Evolutionary conservation across 2,113 vertebrate species (phyloP), one percentile per base, ranked within the genome.

Genomic region (Thamnophis sirtalis): DNA sequence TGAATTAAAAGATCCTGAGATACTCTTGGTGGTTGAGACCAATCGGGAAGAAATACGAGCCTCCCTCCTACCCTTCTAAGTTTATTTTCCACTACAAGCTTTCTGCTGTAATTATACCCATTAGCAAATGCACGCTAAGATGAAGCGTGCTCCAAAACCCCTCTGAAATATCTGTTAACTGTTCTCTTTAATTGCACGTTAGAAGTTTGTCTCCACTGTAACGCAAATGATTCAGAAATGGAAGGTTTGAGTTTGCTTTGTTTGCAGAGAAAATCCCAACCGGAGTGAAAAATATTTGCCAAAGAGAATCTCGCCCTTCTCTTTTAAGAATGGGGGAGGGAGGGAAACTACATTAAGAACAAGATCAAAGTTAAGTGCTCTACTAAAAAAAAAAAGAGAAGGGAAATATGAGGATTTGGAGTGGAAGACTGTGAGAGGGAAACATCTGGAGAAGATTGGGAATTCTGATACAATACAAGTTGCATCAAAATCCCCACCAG

Each of bases 371-470:
- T 53, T 53, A 8, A 51, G 33, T 38, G 28, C 91, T 89, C 3
- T 28, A 28, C 1, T 43, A 43, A 43, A 43, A 43, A 87, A 53
- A 53, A 21, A 56, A 9, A 19, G 19, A 4, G 48, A 15, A 0
- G 50, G 51, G 8, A 28, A n/a, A 33, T 92, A 92, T 73, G 92
- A 19, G 28, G 91, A 92, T 2, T 17, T 92, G 90, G 91, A 96
- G 92, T 94, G 93, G 93, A 93, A 92, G 94, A 92, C 91, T 58
- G 85, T 26, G 53, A 43, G 63, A 63, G 93, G 91, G 88, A 88
- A 56, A n/a, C 94, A 97, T 95, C 96, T 96, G 96, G 96, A 96
- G 95, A 0, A n/a, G 87, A 91, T 48, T 51, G 95, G 92, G 93
- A 28, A 51, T 92, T 68, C 93, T 88, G 86, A 91, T 3, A 0